Evolutionary conservation across 1,140 invertebrate genomes (phyloP).

Genomic region (Heliconius himera): DNA sequence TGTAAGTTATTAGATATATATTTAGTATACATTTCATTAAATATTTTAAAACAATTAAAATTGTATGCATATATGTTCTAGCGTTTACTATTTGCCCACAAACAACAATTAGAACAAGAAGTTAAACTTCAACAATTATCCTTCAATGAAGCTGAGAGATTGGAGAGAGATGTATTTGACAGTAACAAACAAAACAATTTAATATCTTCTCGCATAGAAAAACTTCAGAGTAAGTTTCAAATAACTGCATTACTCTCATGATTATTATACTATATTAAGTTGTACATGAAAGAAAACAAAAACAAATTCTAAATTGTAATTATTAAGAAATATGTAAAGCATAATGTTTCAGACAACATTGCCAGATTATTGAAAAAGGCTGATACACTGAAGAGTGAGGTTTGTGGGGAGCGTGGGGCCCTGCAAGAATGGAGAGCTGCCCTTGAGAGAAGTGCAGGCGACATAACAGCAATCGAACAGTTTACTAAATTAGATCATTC

Average conservation of each 20-base stretch:
- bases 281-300: no score
- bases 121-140: conserved; percentile 81
- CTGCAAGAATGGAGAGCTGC: conserved; percentile 84
- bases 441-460: conserved; percentile 82
- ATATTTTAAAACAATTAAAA: not conserved
- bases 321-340: not conserved
- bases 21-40: not conserved
- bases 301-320: no score
- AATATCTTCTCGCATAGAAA: conserved; percentile 71
- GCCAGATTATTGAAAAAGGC: conserved; percentile 81
- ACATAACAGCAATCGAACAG: conserved; percentile 84
- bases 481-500: conserved; percentile 85
- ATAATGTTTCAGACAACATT: conserved; percentile 67
- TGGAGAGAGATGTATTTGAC: conserved; percentile 79
- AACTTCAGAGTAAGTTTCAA: conserved; percentile 66
- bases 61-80: conserved; percentile 39
- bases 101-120: conserved; percentile 84
- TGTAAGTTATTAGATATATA: conserved; percentile 53
- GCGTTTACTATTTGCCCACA: conserved; percentile 82
- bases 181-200: conserved; percentile 79
- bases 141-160: conserved; percentile 77
- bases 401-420: conserved; percentile 84
- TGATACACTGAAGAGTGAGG: conserved; percentile 81
- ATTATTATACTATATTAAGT: not conserved
- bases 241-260: not conserved